Base-by-base conservation (phyloP, 2,113 vertebrate genomes). In the Bettongia penicillata region DNA sequence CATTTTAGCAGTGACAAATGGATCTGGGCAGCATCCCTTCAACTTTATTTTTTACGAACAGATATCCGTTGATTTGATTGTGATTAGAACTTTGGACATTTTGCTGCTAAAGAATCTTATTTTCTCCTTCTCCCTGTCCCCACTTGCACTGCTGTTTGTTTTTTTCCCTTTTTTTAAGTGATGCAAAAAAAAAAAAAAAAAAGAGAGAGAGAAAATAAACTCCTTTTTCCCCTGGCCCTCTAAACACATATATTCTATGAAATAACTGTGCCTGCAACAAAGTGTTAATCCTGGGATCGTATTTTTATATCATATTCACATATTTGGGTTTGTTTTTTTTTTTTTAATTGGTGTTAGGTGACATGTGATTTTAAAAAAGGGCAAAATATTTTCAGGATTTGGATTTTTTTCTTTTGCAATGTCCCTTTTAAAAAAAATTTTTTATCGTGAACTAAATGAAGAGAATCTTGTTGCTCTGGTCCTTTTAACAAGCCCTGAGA, bases 231-330 rank as follows among this genome's bases (percentile, higher is more conserved):
- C 98, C 98, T 95, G 96, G 94, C 98, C 98, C 97, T 93, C 98
- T 97, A 97, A 95, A 98, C 98, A 95, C 98, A 96, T 97, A 97
- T 96, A 97, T 97, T 98, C 98, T 98, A 98, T 98, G 98, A 97
- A 97, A 98, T 97, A 98, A 98, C 98, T 98, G 99, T 99, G 98
- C 98, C 99, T 99, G 98, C 98, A 94, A 98, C 98, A 96, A 98
- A 98, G 98, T 97, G 98, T 98, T 98, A 97, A 98, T 97, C 98
- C 97, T 92, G 97, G 98, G 97, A 97, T 98, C 95, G 93, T 99
- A 99, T 99, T 99, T 99, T 99, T 99, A 98, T 99, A 99, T 98
- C 98, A 97, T 98, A 98, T 97, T 98, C 98, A 97, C 98, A 94
- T 98, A 94, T 98, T 98, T 98, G 98, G 94, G 31, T 68, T 31